Conservation (phyloP, 2,113 vertebrate species). For the Origma solitaria region DNA sequence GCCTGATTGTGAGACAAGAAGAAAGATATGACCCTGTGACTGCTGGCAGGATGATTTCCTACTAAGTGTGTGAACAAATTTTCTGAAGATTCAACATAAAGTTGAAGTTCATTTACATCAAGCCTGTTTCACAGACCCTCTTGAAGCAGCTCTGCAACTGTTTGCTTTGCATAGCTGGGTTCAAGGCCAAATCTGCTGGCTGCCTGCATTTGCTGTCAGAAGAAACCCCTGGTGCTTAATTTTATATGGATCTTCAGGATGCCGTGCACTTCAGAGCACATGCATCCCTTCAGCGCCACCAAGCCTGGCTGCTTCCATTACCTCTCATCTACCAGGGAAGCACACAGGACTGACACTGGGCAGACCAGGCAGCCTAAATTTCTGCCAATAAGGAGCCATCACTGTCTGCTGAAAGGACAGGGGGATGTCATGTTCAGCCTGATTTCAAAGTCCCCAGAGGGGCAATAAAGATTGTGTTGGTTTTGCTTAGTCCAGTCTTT, state of each 20-base stretch:
- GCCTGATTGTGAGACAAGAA: constrained; percentile 61
- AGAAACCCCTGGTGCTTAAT: background rate
- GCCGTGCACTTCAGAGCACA: background rate
- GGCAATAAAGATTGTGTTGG: background rate
- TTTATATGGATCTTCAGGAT: background rate
- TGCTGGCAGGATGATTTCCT: background rate
- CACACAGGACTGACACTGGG: background rate
- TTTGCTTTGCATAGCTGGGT: background rate
- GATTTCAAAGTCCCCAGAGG: background rate
- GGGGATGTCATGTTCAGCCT: background rate
- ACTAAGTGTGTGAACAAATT: background rate
- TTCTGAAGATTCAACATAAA: background rate
- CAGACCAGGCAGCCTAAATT: background rate
- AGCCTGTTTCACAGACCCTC: background rate
- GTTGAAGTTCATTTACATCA: background rate
- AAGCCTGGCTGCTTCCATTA: background rate
- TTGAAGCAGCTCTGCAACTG: background rate
- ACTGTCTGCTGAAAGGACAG: background rate
- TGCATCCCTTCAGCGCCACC: background rate
- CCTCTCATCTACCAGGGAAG: background rate
- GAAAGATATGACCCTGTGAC: background rate
- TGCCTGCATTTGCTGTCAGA: background rate
- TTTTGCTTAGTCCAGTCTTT: too few species aligned
- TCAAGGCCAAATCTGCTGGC: background rate
- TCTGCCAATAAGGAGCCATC: background rate